Conservation (phyloP, 2,888 invertebrate genomes). For the Celastrina argiolus region DNA sequence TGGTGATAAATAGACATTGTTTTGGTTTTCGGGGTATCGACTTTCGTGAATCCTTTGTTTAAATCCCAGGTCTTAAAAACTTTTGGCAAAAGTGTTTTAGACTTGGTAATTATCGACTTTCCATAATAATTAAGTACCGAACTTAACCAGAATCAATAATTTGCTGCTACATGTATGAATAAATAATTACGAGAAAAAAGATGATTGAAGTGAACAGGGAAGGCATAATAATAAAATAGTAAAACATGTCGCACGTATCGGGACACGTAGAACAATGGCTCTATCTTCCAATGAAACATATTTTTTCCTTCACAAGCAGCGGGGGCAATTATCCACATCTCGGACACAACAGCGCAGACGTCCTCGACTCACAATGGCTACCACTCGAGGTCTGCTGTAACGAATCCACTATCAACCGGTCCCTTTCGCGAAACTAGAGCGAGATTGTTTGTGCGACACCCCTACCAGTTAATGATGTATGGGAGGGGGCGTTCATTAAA, state of each 20-base stretch:
- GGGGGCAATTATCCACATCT: slow-evolving; percentile 74
- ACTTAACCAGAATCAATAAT: too few relatives aligned
- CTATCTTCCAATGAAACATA: slow-evolving; percentile 44
- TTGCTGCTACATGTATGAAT: neutral
- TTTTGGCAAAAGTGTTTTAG: too few relatives aligned
- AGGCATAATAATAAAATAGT: neutral
- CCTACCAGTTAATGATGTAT: slow-evolving; percentile 69
- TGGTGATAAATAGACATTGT: neutral
- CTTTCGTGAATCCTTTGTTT: neutral
- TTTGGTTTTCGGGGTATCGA: neutral
- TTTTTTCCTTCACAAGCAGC: slow-evolving; percentile 46
- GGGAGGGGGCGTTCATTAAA: slow-evolving; percentile 61
- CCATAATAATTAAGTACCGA: neutral
- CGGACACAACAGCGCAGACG: slow-evolving; percentile 74
- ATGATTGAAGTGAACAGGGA: neutral
- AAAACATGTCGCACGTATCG: slow-evolving; percentile 30
- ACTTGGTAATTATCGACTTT: neutral
- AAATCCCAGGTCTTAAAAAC: too few relatives aligned
- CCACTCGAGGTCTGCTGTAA: slow-evolving; percentile 71
- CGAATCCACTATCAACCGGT: slow-evolving; percentile 72
- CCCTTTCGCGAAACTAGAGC: slow-evolving; percentile 66
- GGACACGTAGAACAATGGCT: slow-evolving; percentile 36
- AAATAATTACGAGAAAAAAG: slow-evolving; percentile 14
- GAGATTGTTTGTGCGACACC: slow-evolving; percentile 70
- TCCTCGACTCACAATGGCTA: slow-evolving; percentile 70